These are phyloP conservation scores for Myiotriccus ornatus DNA, from an alignment of 2,797 vertebrate genomes.

Conservation along the genomic window DNA sequence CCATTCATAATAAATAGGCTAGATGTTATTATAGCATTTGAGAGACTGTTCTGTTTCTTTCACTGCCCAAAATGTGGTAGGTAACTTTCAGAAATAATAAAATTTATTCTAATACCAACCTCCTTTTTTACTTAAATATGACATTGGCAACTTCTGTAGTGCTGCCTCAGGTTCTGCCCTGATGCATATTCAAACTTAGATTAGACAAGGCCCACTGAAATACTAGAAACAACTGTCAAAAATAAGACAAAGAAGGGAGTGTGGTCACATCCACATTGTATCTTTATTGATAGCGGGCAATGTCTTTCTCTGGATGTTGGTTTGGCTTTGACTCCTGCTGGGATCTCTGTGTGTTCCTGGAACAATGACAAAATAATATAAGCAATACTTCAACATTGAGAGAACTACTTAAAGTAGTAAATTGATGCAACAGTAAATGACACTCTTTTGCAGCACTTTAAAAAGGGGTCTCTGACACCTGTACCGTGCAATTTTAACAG, in stretches of 20 bases:
- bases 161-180: not conserved
- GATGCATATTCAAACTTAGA: not conserved
- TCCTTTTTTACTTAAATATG: not conserved
- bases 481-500: not conserved
- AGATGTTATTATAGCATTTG: not conserved
- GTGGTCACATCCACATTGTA: not conserved
- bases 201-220: not conserved
- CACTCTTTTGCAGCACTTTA: not conserved
- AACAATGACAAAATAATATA: not conserved
- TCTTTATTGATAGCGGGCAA: not conserved
- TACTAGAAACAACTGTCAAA: not conserved
- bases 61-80: not conserved
- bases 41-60: not conserved
- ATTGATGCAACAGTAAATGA: not conserved
- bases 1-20: not conserved
- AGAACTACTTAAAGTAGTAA: not conserved
- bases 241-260: not conserved
- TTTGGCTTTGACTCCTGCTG: conserved; percentile 15
- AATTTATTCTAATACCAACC: not conserved
- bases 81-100: not conserved
- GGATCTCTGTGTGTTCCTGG: not conserved
- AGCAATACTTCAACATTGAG: not conserved
- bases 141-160: not conserved
- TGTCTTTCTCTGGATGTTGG: not conserved
- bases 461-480: not conserved